Base-by-base conservation (phyloP, 2,797 vertebrate genomes). In the Muscicapa striata region DNA sequence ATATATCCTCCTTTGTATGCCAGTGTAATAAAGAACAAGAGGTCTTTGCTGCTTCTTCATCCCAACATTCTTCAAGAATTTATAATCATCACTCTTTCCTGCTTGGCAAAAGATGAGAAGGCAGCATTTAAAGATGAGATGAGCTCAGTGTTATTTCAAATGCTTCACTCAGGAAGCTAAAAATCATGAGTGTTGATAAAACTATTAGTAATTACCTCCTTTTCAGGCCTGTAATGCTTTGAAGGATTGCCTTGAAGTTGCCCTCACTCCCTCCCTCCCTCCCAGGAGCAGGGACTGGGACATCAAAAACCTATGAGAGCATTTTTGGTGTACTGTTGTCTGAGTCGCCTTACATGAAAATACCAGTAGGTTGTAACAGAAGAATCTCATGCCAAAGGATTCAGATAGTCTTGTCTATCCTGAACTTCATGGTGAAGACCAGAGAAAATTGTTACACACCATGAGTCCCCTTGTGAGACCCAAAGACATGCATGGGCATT, bases 31-130 rank as follows among this genome's bases (percentile, higher is more conserved):
- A 75, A 43, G 49, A 88, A 30, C 6, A 59, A 80, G 57, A 86
- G 46, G 27, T 58, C 69, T 91, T 90, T 52, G 21, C 79, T 83
- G 38, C 61, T 84, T 19, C 49, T 80, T 91, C 46, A 38, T 84
- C 49, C 26, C 49, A 90, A 3, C 51, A 40, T 88, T 92, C 43
- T 72, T 46, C 38, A 74, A 63, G 38, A 48, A 68, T 86, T 85
- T 81, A 49, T 74, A 90, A 72, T 91, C 27, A 41, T 73, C 32
- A 48, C 15, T 90, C 48, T 70, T 88, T 84, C 40, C 70, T 75
- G 77, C 67, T 85, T 95, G 89, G 84, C 83, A 77, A 63, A 75
- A 82, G 70, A 94, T 93, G 52, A 92, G 69, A 85, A 57, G 27
- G 58, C 82, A 87, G 16, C 41, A 26, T 85, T 93, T 26, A 83